A percentile compares a stretch with the other conserved stretches of the same genome.
phyloP scores from a whole-genome alignment of 2,113 vertebrate species.

The Taurulus bubalis region DNA sequence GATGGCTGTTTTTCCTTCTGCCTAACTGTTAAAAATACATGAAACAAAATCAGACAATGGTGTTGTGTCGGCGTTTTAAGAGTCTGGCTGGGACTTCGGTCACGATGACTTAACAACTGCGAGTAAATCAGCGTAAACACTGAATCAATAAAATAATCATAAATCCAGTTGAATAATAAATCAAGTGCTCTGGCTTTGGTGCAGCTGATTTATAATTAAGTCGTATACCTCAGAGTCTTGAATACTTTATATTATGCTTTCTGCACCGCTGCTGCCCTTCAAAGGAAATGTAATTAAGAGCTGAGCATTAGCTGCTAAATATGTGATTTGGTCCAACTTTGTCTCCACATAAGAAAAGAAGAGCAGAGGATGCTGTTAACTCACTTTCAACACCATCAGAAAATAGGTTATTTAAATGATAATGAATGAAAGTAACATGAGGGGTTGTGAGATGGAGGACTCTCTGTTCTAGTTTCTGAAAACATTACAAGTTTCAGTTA shows the following conservation, averaged over 20 bases:
- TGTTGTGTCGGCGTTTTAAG: constrained; percentile 37
- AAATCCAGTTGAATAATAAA: constrained; percentile 48
- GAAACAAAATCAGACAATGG: neutral
- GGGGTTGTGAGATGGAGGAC: neutral
- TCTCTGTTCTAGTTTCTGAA: neutral
- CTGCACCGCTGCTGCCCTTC: neutral
- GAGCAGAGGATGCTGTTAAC: neutral
- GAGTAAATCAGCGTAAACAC: constrained; percentile 54
- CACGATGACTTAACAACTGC: neutral
- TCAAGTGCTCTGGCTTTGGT: neutral
- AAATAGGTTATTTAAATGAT: neutral
- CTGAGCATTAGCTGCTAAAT: neutral
- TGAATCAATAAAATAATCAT: constrained; percentile 60
- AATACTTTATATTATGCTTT: neutral
- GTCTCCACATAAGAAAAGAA: neutral
- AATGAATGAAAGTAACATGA: neutral
- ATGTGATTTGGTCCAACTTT: neutral
- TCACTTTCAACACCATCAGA: neutral
- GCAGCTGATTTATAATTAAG: constrained; percentile 25
- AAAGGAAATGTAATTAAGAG: neutral
- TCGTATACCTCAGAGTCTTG: neutral
- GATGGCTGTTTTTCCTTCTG: neutral
- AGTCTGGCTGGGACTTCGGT: neutral
- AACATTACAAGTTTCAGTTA: too few species aligned
- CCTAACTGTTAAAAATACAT: neutral